Conservation (phyloP, 1,140 invertebrate species). For the Orussus abietinus region DNA sequence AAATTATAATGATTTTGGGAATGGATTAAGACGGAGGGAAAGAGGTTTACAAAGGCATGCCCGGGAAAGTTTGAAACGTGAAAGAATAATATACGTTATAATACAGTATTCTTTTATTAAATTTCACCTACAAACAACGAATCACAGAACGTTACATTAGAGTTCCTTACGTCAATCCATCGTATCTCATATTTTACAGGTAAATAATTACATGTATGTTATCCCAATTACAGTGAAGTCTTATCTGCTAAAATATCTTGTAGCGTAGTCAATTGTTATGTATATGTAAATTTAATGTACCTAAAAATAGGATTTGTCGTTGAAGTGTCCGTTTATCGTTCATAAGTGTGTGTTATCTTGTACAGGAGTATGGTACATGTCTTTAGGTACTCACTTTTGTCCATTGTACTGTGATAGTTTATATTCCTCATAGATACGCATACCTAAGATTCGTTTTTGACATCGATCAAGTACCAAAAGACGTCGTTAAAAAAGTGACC, state of each 20-base stretch:
- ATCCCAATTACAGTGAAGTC: slow-evolving; percentile 52
- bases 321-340: slow-evolving; percentile 45
- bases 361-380: slow-evolving; percentile 43
- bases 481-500: slow-evolving; percentile 22
- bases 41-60: too few species aligned
- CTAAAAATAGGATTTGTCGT: slow-evolving; percentile 51
- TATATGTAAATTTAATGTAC: slow-evolving; percentile 51
- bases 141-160: slow-evolving; percentile 57
- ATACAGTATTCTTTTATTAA: slow-evolving; percentile 54
- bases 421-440: slow-evolving; percentile 24
- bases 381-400: slow-evolving; percentile 44
- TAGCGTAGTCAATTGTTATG: slow-evolving; percentile 48
- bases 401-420: slow-evolving; percentile 33
- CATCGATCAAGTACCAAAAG: slow-evolving; percentile 12
- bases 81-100: slow-evolving; percentile 35
- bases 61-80: too few species aligned
- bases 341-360: slow-evolving; percentile 42
- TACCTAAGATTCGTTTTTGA: slow-evolving; percentile 12
- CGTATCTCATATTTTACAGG: slow-evolving; percentile 50
- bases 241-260: slow-evolving; percentile 52
- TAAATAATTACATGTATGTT: slow-evolving; percentile 48
- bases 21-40: too few species aligned
- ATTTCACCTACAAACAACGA: slow-evolving; percentile 57
- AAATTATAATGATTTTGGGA: too few species aligned
- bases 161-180: slow-evolving; percentile 52